Base-by-base conservation (phyloP, 2,888 invertebrate species). In the Melipona beecheii region DNA sequence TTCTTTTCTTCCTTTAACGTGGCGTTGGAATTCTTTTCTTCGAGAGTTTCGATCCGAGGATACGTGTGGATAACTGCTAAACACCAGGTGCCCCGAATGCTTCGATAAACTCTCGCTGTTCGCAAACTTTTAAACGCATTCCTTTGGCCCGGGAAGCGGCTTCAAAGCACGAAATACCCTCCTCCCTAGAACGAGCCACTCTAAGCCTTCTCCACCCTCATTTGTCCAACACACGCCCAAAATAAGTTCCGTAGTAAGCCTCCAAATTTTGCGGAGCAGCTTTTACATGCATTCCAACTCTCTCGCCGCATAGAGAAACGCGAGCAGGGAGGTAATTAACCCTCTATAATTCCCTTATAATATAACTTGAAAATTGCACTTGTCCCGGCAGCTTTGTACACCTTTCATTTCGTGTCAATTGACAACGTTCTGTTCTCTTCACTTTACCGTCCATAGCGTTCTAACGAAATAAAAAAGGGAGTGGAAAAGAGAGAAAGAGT, bases 121-220 rank as follows among this genome's bases (percentile, higher is more conserved):
- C 5, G 13, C 54, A 19, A 75, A 75, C 74, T 65, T 75, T 43
- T 54, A 65, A 75, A 66, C 43, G 54, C 74, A 75, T 66, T 75
- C 65, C 74, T 75, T 15, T 56, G 27, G n/a, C 27, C 24, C 54
- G 11, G 56, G 11, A 24, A 24, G 17, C 54, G 43, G 24, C 19
- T 36, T 62, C 73, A 36, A 62, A 74, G 64, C 31, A 52, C 31
- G 11, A 31, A 52, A 62, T 31, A 21, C 50, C 24, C 3, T 31
- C 31, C 5, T 17, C 50, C 9, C 36, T 36, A 9, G 9, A 13
- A 3, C 19, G 24, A n/a, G 5, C 24, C 27, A 17, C n/a, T n/a
- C 21, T 19, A 50, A 24, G 43, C 19, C 43, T 58, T 31, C 17
- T 1, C 24, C 43, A 2, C 3, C 52, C 31, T 5, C 62, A 17